Evolutionary conservation across 2,888 invertebrate species (phyloP), one percentile per base, ranked within the genome.

Genomic region (Odontothrips loti): DNA sequence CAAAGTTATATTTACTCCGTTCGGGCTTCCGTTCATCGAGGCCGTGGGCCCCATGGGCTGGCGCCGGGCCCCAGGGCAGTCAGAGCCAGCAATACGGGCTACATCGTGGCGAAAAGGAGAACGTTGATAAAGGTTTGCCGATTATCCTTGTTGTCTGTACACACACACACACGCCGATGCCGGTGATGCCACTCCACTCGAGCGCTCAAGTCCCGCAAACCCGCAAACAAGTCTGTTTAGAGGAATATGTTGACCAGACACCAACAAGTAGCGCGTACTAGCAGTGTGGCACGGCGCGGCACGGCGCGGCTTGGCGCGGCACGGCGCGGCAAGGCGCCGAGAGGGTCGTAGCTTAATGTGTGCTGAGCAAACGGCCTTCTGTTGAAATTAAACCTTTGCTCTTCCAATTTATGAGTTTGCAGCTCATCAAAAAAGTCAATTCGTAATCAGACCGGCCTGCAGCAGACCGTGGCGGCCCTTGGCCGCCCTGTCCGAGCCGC

Each of bases 351-450:
- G 68, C 68, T 75, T 75, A 27, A 75, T 75, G 68, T 75, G 68
- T 75, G 68, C 68, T 27, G 68, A 75, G 68, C 68, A 75, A 75
- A 75, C 68, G 68, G 68, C 68, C 68, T 75, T 27, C 68, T 75
- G 68, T 75, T 75, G 68, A 75, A 75, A 75, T 75, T 75, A 75
- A 75, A 75, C 68, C 68, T 75, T 75, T 75, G 68, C 68, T 75
- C 68, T 75, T 75, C 27, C 68, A 75, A 27, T 75, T 75, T 75
- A 75, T 75, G 68, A 75, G 68, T 75, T 75, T 75, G 68, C 68
- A 75, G 68, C 68, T 75, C 68, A 75, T 75, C 68, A 75, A 75
- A 75, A 75, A 75, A 75, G 68, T 75, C 68, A 75, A 75, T 75
- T 75, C 23, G 68, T 75, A 75, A 75, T 75, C 8, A 75, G 68